Percentiles rank a stretch among this genome's conserved stretches.
Evolutionary conservation across 2,113 vertebrate genomes (phyloP).

Genomic region (Romanogobio albipinnatus): DNA sequence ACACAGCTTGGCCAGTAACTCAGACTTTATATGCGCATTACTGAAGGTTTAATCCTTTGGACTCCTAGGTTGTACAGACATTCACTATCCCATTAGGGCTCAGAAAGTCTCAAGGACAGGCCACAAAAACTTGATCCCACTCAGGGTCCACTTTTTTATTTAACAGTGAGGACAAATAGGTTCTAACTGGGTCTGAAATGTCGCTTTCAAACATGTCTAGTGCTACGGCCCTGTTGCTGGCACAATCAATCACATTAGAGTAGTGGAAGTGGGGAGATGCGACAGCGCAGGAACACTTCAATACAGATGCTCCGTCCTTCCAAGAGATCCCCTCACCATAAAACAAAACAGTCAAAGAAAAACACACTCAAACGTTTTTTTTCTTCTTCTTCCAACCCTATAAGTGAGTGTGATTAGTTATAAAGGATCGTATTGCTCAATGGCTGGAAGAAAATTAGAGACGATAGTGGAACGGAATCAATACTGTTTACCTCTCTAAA

Average conservation of each 20-base stretch:
- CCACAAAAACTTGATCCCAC: slow-evolving; percentile 64
- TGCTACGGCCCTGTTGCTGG: slow-evolving; percentile 64
- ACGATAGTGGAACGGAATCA: slow-evolving; percentile 76
- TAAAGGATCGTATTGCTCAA: slow-evolving; percentile 75
- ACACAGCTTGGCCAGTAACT: slow-evolving; percentile 72
- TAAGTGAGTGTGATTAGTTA: slow-evolving; percentile 81
- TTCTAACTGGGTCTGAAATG: slow-evolving; percentile 75
- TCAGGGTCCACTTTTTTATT: slow-evolving; percentile 65
- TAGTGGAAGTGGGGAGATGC: slow-evolving; percentile 69
- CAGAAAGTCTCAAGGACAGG: slow-evolving; percentile 68
- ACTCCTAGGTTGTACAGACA: slow-evolving; percentile 72
- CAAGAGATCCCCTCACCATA: slow-evolving; percentile 59
- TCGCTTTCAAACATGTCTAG: slow-evolving; percentile 69
- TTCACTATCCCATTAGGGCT: slow-evolving; percentile 72
- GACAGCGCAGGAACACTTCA: slow-evolving; percentile 74
- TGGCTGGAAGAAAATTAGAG: slow-evolving; percentile 77
- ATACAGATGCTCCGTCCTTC: slow-evolving; percentile 65
- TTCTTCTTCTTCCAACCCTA: slow-evolving; percentile 57
- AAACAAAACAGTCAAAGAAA: slow-evolving; percentile 46
- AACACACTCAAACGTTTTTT: slow-evolving; percentile 35
- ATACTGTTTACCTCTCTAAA: slow-evolving; percentile 83
- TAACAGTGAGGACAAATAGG: slow-evolving; percentile 68
- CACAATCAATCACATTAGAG: slow-evolving; percentile 72
- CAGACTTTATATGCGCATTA: slow-evolving; percentile 72
- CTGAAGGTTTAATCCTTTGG: slow-evolving; percentile 68